phyloP scores from a whole-genome alignment of 2,113 vertebrate genomes.

The Laticauda laticaudata region DNA sequence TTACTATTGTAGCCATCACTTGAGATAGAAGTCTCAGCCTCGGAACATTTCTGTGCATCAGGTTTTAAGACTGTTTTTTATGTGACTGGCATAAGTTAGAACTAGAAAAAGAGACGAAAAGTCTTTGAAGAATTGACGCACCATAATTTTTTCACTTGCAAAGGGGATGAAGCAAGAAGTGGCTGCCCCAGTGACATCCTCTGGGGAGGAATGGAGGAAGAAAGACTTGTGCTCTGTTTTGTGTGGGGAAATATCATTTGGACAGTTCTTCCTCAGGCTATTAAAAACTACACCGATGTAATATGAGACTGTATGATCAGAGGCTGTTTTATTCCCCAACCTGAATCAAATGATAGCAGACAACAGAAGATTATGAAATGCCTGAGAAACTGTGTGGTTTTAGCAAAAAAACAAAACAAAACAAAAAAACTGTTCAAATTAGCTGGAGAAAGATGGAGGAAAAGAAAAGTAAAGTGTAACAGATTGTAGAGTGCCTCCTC shows the following conservation, averaged over 20 bases:
- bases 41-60: not conserved
- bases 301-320: not conserved
- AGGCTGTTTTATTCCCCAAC: not conserved
- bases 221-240: not conserved
- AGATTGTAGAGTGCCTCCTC: not conserved
- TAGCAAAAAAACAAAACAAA: not conserved
- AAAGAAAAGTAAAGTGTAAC: not conserved
- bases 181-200: not conserved
- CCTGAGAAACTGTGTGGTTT: not conserved
- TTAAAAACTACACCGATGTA: not conserved
- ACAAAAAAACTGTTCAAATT: not conserved
- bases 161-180: not conserved
- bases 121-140: not conserved
- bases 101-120: not conserved
- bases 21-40: not conserved
- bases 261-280: not conserved
- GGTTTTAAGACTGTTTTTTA: not conserved
- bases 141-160: not conserved
- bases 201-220: not conserved
- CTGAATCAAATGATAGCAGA: not conserved
- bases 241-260: not conserved
- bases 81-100: not conserved
- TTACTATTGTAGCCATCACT: not conserved
- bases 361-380: constrained; percentile 16
- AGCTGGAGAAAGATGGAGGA: not conserved